Percentiles rank a stretch among this genome's conserved stretches.
phyloP scores from a whole-genome alignment of 1,140 invertebrate species.

The Babylonia areolata region DNA sequence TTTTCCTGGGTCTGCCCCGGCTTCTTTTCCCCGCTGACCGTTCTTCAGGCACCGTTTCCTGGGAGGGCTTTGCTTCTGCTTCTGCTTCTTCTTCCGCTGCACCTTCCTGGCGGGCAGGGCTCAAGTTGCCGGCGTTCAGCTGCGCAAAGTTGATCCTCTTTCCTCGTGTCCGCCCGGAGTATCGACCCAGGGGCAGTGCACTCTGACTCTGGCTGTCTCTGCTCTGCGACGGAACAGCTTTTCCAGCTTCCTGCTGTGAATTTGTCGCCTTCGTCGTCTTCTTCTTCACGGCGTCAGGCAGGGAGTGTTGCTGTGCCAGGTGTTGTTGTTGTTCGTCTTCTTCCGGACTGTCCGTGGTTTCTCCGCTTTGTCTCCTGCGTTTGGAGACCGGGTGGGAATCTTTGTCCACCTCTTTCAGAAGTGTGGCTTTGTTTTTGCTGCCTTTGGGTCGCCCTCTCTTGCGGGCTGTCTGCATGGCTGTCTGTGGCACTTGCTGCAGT shows the following conservation, averaged over 20 bases:
- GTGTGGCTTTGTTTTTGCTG: slow-evolving; percentile 17
- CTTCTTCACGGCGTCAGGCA: no score
- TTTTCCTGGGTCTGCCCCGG: slow-evolving; percentile 7
- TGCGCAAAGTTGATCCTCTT: slow-evolving; percentile 31
- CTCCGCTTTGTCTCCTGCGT: neutral
- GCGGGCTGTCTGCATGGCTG: neutral
- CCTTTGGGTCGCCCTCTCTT: neutral
- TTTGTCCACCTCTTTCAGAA: neutral
- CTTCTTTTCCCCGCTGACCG: neutral
- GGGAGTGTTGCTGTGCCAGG: no score
- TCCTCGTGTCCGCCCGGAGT: neutral
- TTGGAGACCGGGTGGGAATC: no score
- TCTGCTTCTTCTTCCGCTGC: neutral
- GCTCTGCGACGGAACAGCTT: no score
- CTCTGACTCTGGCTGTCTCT: no score
- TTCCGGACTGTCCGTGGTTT: neutral
- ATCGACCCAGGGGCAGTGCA: neutral
- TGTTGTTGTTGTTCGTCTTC: no score
- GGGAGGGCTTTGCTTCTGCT: neutral
- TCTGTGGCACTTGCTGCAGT: neutral
- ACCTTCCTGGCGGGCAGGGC: neutral
- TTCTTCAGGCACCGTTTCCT: no score
- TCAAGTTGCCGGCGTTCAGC: slow-evolving; percentile 9
- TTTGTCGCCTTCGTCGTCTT: neutral
- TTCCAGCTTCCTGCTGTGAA: neutral